Conservation (phyloP, 2,888 invertebrate species). For the Hirtodrosophila trivittata region DNA sequence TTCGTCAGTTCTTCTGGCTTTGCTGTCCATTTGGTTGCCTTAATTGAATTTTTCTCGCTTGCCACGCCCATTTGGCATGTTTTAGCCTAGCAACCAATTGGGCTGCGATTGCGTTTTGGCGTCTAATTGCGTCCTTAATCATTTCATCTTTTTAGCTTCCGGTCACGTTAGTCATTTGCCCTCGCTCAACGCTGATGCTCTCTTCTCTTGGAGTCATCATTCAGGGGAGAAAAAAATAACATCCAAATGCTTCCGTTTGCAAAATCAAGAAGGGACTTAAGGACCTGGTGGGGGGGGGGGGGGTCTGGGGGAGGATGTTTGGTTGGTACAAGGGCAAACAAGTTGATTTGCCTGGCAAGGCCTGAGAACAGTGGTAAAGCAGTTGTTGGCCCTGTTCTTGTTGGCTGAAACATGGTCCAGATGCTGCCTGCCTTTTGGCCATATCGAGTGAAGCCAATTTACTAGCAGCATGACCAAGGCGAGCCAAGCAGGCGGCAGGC, state of each 20-base stretch:
- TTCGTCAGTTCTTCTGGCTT: neutral
- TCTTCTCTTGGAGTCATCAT: constrained; percentile 38
- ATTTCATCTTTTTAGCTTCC: constrained; percentile 66
- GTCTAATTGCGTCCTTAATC: constrained; percentile 65
- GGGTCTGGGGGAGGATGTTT: neutral
- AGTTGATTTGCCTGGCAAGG: constrained; percentile 35
- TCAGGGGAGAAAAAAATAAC: constrained; percentile 41
- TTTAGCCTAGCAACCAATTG: neutral
- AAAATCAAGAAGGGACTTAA: constrained; percentile 11
- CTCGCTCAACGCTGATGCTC: constrained; percentile 9
- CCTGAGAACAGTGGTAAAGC: constrained; percentile 1
- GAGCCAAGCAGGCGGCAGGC: neutral
- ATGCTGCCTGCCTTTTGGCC: constrained; percentile 33
- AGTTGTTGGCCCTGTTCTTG: constrained; percentile 1
- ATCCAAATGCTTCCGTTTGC: constrained; percentile 52
- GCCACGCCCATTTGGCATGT: constrained; percentile 5
- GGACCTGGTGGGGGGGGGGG: neutral
- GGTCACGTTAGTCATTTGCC: constrained; percentile 60
- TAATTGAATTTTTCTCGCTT: constrained; percentile 40
- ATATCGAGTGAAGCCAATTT: constrained; percentile 60
- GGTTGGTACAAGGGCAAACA: constrained; percentile 31
- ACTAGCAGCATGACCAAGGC: constrained; percentile 11
- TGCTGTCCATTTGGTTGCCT: constrained; percentile 13
- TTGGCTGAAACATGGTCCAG: constrained; percentile 33
- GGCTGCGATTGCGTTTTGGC: constrained; percentile 32